Conservation (phyloP, 2,113 vertebrate species). For the Zapus hudsonius region DNA sequence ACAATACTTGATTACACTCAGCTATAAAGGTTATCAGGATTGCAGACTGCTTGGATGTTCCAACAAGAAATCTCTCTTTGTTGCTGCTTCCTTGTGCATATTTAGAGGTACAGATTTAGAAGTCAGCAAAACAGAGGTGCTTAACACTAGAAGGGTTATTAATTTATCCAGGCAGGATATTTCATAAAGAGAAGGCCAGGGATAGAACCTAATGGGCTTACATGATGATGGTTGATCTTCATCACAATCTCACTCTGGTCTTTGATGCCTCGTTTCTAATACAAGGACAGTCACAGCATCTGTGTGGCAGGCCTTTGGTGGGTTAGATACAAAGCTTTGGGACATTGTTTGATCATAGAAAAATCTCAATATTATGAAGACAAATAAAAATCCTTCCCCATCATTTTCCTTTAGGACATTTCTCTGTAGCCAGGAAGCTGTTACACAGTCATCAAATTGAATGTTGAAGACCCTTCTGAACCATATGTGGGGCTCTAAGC, state of each 20-base stretch:
- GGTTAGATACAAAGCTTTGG: not conserved
- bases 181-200: not conserved
- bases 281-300: not conserved
- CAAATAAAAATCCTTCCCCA: not conserved
- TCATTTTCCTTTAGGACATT: not conserved
- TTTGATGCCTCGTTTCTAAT: not conserved
- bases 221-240: too few species aligned
- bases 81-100: not conserved
- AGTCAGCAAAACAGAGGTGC: not conserved
- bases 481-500: accelerated
- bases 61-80: not conserved
- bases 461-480: too few species aligned
- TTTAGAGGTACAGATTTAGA: not conserved
- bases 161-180: not conserved
- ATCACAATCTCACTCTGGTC: not conserved
- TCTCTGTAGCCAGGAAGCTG: not conserved
- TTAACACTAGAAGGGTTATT: not conserved
- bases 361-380: not conserved
- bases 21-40: not conserved
- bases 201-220: too few species aligned
- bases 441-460: accelerated
- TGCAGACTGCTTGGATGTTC: not conserved
- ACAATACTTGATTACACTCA: not conserved
- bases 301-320: not conserved
- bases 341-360: not conserved